phyloP scores from a whole-genome alignment of 2,113 vertebrate genomes.

The Ptyas mucosa region DNA sequence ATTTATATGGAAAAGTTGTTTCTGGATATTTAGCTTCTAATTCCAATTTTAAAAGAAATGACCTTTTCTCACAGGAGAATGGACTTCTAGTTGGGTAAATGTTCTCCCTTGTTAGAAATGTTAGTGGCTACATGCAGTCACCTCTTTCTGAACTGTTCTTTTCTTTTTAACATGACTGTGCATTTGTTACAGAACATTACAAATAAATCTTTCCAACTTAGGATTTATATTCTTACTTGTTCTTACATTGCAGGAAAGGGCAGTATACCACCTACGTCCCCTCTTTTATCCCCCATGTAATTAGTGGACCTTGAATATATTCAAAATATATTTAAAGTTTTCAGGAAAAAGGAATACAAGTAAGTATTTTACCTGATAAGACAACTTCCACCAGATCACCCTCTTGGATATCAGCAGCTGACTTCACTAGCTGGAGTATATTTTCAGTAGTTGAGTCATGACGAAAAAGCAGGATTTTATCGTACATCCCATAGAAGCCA shows the following conservation, averaged over 20 bases:
- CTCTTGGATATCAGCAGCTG: slow-evolving; percentile 83
- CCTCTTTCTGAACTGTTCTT: not conserved
- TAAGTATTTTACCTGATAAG: slow-evolving; percentile 76
- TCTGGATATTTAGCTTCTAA: not conserved
- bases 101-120: not conserved
- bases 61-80: not conserved
- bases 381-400: slow-evolving; percentile 88
- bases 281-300: not conserved
- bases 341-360: not conserved
- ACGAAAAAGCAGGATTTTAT: slow-evolving; percentile 91
- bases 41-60: not conserved
- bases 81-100: not conserved
- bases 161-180: not conserved
- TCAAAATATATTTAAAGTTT: not conserved
- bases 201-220: not conserved
- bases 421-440: slow-evolving; percentile 85
- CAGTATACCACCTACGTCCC: not conserved
- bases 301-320: not conserved
- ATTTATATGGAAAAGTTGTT: not conserved
- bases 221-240: not conserved
- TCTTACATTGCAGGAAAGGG: not conserved
- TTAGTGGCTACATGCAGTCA: not conserved
- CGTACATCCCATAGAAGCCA: slow-evolving; percentile 88
- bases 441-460: slow-evolving; percentile 84
- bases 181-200: not conserved